Evolutionary conservation across 2,797 vertebrate species (phyloP), one percentile per base, ranked within the genome.

Genomic region (Lophotriccus pileatus): DNA sequence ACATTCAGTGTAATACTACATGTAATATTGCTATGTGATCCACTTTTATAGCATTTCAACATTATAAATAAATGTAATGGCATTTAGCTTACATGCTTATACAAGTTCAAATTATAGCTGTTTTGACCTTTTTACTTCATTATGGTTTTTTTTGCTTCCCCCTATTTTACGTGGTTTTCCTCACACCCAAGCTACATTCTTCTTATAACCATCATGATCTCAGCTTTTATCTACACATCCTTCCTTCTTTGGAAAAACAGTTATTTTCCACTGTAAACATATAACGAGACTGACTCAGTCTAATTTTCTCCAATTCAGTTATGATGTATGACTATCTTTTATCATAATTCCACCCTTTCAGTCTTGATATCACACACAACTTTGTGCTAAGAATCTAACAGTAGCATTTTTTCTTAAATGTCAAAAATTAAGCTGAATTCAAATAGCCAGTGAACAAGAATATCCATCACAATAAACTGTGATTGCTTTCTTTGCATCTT

Each of bases 401-500:
- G 12, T 12, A 84, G 1, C 43, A 73, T 68, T 91, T 91, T 81
- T 86, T 84, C 47, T 77, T 67, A 81, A 87, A 93, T 89, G 77
- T 93, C 72, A 96, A 64, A 75, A 78, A 72, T 90, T 94, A 87
- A 59, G 53, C 13, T 60, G 36, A 89, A 92, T 86, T 93, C 36
- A 82, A 83, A 91, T 59, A 85, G 12, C 23, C 37, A 78, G 28
- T 70, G 49, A 82, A 60, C 5, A 68, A 83, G 12, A 20, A 52
- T 88, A 95, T 94, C 50, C 49, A 94, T 95, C 93, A 94, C 39
- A 90, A 90, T 93, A 60, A 79, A 89, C 39, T 52, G 28, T 43
- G 47, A 59, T 70, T 84, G 64, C 74, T 95, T 93, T 32, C 18
- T 78, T 86, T 89, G 27, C 85, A 58, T 58, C 27, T 84, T 62